These are phyloP conservation scores for Trachythela sp. DNA, from an alignment of 64 coral and sea anemone species.

Conservation along the genomic window DNA sequence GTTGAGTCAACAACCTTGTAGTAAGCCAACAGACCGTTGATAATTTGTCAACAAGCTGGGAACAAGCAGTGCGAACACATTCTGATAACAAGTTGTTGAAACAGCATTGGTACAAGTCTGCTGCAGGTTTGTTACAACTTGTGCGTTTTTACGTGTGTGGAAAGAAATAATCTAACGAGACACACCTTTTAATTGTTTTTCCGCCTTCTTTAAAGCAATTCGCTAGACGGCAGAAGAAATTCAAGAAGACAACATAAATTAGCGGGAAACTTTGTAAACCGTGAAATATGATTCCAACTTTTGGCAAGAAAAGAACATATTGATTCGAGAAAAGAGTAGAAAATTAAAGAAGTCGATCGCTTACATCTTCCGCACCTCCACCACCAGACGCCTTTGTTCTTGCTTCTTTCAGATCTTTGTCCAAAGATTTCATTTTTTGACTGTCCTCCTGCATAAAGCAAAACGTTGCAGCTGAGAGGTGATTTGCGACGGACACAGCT, in stretches of 20 bases:
- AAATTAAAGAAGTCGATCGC: too few relatives aligned
- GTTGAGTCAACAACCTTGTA: too few relatives aligned
- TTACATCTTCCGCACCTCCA: slow-evolving; percentile 88
- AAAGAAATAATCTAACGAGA: neutral
- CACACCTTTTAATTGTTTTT: slow-evolving; percentile 93
- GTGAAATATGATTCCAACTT: neutral
- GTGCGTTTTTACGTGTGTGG: neutral
- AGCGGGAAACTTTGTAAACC: neutral
- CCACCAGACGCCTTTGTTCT: slow-evolving; percentile 81
- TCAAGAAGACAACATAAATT: neutral
- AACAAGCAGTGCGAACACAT: too few relatives aligned
- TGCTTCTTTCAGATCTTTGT: slow-evolving; percentile 90
- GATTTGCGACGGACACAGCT: neutral
- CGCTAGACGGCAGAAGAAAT: slow-evolving; percentile 37
- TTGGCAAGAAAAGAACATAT: too few relatives aligned
- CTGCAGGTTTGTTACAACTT: neutral
- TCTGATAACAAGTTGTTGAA: too few relatives aligned
- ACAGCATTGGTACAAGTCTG: neutral
- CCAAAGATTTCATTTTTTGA: slow-evolving; percentile 82
- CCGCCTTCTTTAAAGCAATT: slow-evolving; percentile 85
- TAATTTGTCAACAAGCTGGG: too few relatives aligned
- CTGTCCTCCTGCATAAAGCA: slow-evolving; percentile 64
- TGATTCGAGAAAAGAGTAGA: too few relatives aligned
- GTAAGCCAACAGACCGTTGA: too few relatives aligned
- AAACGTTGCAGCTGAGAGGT: neutral